A percentile compares a stretch with the other conserved stretches of the same genome.
phyloP scores from a whole-genome alignment of 92 coral and sea anemone genomes.

The Bergia sp. region DNA sequence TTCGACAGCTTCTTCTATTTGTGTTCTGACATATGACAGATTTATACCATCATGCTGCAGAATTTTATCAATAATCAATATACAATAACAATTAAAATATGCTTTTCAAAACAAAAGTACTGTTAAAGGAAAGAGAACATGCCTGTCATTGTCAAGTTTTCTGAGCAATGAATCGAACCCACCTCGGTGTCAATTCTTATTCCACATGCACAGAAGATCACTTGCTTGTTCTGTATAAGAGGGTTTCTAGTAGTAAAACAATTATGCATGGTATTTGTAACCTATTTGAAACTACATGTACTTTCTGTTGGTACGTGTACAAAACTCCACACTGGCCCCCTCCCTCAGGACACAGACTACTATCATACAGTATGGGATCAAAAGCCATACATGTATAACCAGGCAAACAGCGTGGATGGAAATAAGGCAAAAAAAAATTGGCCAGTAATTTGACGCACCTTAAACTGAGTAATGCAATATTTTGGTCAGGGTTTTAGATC shows the following conservation, averaged over 20 bases:
- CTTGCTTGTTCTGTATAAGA: constrained; percentile 90
- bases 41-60: constrained; percentile 79
- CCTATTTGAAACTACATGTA: neutral
- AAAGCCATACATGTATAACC: too few species aligned
- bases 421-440: too few species aligned
- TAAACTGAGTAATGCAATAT: too few species aligned
- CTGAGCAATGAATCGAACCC: neutral
- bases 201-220: constrained; percentile 94
- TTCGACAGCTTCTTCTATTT: constrained; percentile 76
- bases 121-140: neutral
- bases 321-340: neutral
- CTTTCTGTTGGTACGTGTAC: too few species aligned
- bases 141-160: neutral
- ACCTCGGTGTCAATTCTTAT: constrained; percentile 94
- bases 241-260: constrained; percentile 61
- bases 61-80: neutral
- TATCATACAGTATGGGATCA: too few species aligned
- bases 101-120: too few species aligned
- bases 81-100: neutral
- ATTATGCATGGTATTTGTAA: neutral
- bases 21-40: constrained; percentile 74
- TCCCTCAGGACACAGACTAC: too few species aligned
- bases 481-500: too few species aligned
- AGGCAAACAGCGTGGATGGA: too few species aligned
- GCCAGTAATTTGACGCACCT: too few species aligned